Conservation (phyloP, 2,113 vertebrate species). For the Acrocephalus kingi region DNA sequence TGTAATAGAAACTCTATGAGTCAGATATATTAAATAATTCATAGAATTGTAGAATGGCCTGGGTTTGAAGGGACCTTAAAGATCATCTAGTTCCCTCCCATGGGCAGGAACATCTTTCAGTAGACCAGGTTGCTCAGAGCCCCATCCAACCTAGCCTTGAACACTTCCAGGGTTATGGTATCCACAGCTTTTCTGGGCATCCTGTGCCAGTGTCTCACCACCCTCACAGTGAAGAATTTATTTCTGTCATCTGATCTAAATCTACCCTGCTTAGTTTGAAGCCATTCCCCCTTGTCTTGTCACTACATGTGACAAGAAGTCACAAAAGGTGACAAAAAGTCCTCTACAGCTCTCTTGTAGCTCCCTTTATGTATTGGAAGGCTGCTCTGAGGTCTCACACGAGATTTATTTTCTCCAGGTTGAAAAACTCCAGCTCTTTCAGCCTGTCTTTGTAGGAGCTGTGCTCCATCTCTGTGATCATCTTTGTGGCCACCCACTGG, state of each 20-base stretch:
- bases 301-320: background rate
- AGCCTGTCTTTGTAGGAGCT: background rate
- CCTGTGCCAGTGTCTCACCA: background rate
- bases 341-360: background rate
- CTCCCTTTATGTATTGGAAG: background rate
- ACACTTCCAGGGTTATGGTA: background rate
- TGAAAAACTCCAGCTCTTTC: background rate
- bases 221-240: background rate
- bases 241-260: background rate
- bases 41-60: background rate
- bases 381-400: background rate
- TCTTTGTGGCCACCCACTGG: background rate
- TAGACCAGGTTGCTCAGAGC: background rate
- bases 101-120: background rate
- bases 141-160: background rate
- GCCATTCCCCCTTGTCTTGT: background rate
- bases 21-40: background rate
- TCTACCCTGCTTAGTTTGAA: background rate
- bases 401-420: background rate
- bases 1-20: background rate
- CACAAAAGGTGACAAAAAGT: background rate
- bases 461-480: background rate
- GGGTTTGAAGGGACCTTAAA: background rate
- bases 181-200: background rate
- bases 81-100: background rate